These are phyloP conservation scores for Papilio glaucus DNA, from an alignment of 1,140 invertebrate species.

Conservation along the genomic window DNA sequence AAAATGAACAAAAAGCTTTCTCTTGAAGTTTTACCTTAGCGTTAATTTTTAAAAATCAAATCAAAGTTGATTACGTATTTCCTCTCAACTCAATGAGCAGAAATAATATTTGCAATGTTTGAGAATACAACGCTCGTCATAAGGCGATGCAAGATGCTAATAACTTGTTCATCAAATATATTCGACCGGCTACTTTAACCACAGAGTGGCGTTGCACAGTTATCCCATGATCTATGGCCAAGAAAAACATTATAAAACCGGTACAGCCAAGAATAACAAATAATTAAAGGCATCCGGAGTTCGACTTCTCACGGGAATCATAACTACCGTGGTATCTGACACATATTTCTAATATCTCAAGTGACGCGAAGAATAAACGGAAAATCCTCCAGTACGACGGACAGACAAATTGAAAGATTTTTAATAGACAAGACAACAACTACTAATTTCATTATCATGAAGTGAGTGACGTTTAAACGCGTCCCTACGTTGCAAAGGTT, in stretches of 20 bases:
- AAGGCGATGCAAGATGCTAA: not conserved
- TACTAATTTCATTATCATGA: too few species aligned
- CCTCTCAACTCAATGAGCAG: not conserved
- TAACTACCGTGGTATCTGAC: not conserved
- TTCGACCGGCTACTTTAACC: not conserved
- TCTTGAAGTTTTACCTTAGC: too few species aligned
- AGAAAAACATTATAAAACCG: not conserved
- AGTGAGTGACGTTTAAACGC: too few species aligned
- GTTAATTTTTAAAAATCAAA: too few species aligned
- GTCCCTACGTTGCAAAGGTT: too few species aligned
- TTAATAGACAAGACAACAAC: too few species aligned
- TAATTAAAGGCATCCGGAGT: not conserved
- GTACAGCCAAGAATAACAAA: not conserved
- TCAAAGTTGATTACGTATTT: too few species aligned
- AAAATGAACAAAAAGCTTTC: too few species aligned
- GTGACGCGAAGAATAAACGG: not conserved
- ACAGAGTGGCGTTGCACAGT: not conserved
- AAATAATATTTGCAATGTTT: not conserved
- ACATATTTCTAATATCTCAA: not conserved
- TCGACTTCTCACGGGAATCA: not conserved
- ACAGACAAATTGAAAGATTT: too few species aligned
- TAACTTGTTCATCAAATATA: not conserved
- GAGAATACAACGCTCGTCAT: not conserved
- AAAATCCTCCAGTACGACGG: not conserved
- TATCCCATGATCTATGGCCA: constrained; percentile 5